These are phyloP conservation scores for Thereva unica DNA, from an alignment of 2,888 invertebrate species.

Conservation along the genomic window DNA sequence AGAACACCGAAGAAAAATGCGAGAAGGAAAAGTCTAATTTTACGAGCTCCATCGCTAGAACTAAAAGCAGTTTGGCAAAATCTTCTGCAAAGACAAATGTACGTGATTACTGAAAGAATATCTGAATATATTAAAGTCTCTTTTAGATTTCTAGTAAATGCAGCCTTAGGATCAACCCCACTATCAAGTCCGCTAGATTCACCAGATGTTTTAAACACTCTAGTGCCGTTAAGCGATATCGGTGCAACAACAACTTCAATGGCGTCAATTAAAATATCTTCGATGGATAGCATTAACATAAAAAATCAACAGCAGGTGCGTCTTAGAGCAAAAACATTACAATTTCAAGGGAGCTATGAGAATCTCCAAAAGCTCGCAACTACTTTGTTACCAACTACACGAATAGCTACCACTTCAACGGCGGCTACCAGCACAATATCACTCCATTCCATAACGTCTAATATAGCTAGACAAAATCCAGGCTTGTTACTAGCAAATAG, in stretches of 20 bases:
- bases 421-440: slow-evolving; percentile 43
- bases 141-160: slow-evolving; percentile 80
- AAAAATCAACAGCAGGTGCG: slow-evolving; percentile 58
- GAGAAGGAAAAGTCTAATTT: slow-evolving; percentile 70
- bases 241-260: slow-evolving; percentile 57
- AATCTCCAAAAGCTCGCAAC: slow-evolving; percentile 56
- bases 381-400: slow-evolving; percentile 50
- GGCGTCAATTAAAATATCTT: slow-evolving; percentile 57
- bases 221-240: slow-evolving; percentile 57
- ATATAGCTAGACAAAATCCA: slow-evolving; percentile 12
- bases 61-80: slow-evolving; percentile 91
- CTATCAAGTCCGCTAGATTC: slow-evolving; percentile 83
- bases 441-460: slow-evolving; percentile 15
- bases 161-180: slow-evolving; percentile 76
- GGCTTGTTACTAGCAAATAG: slow-evolving; percentile 8
- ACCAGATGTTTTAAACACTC: slow-evolving; percentile 66
- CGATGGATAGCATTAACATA: slow-evolving; percentile 56
- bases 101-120: slow-evolving; percentile 55
- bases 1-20: slow-evolving; percentile 68
- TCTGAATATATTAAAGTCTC: slow-evolving; percentile 1
- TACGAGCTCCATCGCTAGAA: slow-evolving; percentile 81
- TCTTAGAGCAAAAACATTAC: slow-evolving; percentile 64
- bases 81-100: slow-evolving; percentile 85
- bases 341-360: slow-evolving; percentile 54
- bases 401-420: slow-evolving; percentile 42